Conservation (phyloP, 2,797 vertebrate species). For the Vipera latastei region DNA sequence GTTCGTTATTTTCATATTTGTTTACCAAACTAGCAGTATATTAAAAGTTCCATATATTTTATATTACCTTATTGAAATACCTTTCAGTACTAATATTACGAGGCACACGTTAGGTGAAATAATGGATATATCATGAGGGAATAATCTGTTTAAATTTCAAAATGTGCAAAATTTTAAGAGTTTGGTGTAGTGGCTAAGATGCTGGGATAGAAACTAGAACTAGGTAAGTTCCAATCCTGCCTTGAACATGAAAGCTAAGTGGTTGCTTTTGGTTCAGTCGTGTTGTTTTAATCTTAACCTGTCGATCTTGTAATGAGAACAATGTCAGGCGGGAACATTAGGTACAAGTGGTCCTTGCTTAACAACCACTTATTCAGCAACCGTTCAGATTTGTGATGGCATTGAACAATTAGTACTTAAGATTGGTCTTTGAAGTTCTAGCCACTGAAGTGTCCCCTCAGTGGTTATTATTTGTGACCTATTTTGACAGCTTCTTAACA, state of each 20-base stretch:
- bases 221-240: background rate
- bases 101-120: background rate
- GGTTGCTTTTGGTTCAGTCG: background rate
- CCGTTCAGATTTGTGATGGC: background rate
- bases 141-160: background rate
- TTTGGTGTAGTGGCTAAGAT: background rate
- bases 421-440: no score
- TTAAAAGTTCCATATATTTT: background rate
- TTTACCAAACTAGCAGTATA: background rate
- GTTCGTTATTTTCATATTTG: slow-evolving; percentile 25
- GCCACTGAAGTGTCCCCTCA: no score
- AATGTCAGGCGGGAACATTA: background rate
- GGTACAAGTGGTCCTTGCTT: background rate
- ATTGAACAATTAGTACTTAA: background rate
- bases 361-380: background rate
- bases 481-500: background rate
- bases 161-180: background rate
- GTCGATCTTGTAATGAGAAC: no score
- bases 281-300: background rate
- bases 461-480: background rate
- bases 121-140: background rate
- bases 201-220: background rate
- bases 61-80: background rate
- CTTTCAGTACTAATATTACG: background rate
- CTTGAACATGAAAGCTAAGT: background rate